These are phyloP conservation scores for Paracanthobrama guichenoti DNA, from an alignment of 2,113 vertebrate species.

Conservation along the genomic window DNA sequence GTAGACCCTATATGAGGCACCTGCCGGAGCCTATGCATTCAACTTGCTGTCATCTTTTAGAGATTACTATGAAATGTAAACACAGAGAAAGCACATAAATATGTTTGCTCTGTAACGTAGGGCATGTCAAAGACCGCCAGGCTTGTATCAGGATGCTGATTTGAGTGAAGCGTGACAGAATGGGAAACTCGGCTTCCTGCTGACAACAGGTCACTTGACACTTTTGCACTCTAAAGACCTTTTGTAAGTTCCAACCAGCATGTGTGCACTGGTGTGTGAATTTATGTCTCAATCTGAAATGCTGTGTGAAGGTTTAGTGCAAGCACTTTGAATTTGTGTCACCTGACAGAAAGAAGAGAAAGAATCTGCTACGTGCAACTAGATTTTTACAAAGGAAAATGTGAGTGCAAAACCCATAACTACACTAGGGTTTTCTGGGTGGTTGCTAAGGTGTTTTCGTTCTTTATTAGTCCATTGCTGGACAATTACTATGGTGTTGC, in stretches of 20 bases:
- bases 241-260: not conserved
- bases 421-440: not conserved
- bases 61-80: conserved; percentile 36
- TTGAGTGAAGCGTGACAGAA: conserved; percentile 25
- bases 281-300: conserved; percentile 5
- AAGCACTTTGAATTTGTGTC: not conserved
- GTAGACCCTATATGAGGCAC: not conserved
- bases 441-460: no score
- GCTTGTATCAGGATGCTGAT: not conserved
- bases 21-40: not conserved
- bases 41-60: conserved; percentile 1
- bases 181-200: not conserved
- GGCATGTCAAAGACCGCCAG: not conserved
- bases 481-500: not conserved
- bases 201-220: conserved; percentile 14
- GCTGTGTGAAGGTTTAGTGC: not conserved
- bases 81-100: conserved; percentile 10
- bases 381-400: not conserved
- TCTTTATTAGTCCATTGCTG: no score
- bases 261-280: conserved; percentile 3
- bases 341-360: not conserved
- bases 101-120: not conserved
- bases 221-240: not conserved
- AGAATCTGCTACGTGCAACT: not conserved
- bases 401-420: not conserved